Conservation (phyloP, 2,113 vertebrate genomes). For the Maccullochella peelii region DNA sequence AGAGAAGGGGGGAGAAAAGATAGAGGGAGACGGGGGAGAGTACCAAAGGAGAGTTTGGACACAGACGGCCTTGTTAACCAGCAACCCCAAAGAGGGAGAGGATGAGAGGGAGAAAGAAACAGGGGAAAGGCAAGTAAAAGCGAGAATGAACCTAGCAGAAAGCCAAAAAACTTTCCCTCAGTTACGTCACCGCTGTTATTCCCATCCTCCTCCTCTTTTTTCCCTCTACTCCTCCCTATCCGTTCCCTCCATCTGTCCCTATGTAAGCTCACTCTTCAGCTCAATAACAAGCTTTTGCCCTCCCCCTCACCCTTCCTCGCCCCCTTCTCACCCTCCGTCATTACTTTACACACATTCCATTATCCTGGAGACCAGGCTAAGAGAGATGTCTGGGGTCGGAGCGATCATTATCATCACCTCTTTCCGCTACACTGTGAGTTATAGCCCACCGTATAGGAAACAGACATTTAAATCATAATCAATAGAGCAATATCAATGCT, state of each 20-base stretch:
- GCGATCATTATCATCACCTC: slow-evolving; percentile 79
- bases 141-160: slow-evolving; percentile 54
- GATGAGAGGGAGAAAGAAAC: slow-evolving; percentile 67
- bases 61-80: slow-evolving; percentile 83
- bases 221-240: slow-evolving; percentile 58
- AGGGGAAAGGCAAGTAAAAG: slow-evolving; percentile 59
- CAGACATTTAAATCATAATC: slow-evolving; percentile 85
- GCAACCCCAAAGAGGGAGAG: slow-evolving; percentile 69
- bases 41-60: slow-evolving; percentile 77
- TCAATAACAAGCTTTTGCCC: slow-evolving; percentile 74
- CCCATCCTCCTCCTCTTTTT: slow-evolving; percentile 49
- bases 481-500: slow-evolving; percentile 78
- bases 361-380: slow-evolving; percentile 73
- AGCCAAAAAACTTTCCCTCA: slow-evolving; percentile 59
- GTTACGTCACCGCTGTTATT: slow-evolving; percentile 80
- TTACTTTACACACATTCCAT: slow-evolving; percentile 78
- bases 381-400: slow-evolving; percentile 75
- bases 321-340: slow-evolving; percentile 62
- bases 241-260: slow-evolving; percentile 64
- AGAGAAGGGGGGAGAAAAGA: slow-evolving; percentile 68
- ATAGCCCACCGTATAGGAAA: slow-evolving; percentile 76
- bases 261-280: slow-evolving; percentile 66
- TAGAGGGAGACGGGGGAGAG: slow-evolving; percentile 68
- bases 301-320: slow-evolving; percentile 53
- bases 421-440: slow-evolving; percentile 74